A percentile compares a stretch with the other conserved stretches of the same genome.
These are phyloP conservation scores for Trypoxylon attenuatum DNA, from an alignment of 2,888 invertebrate species.

Conservation along the genomic window DNA sequence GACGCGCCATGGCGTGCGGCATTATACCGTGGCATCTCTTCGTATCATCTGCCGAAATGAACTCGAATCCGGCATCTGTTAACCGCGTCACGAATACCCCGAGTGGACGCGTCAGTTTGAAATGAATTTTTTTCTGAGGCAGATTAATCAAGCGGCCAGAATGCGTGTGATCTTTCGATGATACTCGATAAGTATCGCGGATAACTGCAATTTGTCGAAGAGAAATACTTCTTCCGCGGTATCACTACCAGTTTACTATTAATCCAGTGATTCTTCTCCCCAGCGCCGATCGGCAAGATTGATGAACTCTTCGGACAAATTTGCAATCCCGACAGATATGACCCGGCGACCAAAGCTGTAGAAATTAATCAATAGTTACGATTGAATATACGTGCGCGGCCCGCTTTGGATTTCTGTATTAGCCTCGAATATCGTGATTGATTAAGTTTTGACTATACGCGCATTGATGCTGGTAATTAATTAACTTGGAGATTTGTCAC, in stretches of 20 bases:
- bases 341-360: not conserved
- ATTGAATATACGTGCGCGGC: too few species aligned
- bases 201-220: slow-evolving; percentile 4
- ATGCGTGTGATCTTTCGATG: not conserved
- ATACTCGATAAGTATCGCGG: slow-evolving; percentile 13
- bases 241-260: slow-evolving; percentile 1
- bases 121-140: slow-evolving; percentile 6
- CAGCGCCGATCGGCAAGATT: slow-evolving; percentile 3
- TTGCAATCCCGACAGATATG: not conserved
- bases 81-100: not conserved
- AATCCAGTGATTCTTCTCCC: not conserved
- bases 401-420: too few species aligned
- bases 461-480: not conserved
- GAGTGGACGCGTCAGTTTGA: not conserved
- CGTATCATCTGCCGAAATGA: not conserved
- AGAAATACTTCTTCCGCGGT: not conserved
- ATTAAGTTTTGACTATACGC: not conserved
- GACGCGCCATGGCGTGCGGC: not conserved
- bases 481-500: slow-evolving; percentile 11
- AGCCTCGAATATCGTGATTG: too few species aligned
- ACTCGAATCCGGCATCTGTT: not conserved
- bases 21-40: not conserved
- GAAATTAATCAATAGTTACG: not conserved
- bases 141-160: not conserved
- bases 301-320: slow-evolving; percentile 4